phyloP scores from a whole-genome alignment of 2,888 invertebrate species.

The Cephalotes varians region DNA sequence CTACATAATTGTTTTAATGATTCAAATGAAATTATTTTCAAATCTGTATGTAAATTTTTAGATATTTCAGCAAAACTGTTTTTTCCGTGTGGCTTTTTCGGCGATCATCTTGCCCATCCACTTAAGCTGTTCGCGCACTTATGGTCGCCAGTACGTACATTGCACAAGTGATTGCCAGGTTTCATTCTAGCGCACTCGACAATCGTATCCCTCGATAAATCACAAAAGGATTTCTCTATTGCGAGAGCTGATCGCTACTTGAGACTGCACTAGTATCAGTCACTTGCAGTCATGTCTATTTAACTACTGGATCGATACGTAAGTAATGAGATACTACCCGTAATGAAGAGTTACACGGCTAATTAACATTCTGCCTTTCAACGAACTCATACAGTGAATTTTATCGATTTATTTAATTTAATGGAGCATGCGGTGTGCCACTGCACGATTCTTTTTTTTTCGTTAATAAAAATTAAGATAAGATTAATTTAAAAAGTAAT shows the following conservation, averaged over 20 bases:
- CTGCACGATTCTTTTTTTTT: neutral
- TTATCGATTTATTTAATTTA: slow-evolving; percentile 24
- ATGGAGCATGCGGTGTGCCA: neutral
- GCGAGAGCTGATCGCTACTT: slow-evolving; percentile 15
- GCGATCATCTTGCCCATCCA: slow-evolving; percentile 1
- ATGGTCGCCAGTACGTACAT: neutral
- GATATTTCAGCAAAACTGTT: too few relatives aligned
- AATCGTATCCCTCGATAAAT: slow-evolving; percentile 34
- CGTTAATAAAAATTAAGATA: neutral
- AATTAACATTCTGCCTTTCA: slow-evolving; percentile 35
- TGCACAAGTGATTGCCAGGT: neutral
- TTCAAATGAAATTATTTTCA: too few relatives aligned
- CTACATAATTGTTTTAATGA: too few relatives aligned
- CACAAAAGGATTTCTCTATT: slow-evolving; percentile 37
- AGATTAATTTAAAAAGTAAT: neutral
- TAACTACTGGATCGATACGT: slow-evolving; percentile 40
- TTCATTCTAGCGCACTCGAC: slow-evolving; percentile 25
- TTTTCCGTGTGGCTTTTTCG: neutral
- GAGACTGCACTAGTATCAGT: slow-evolving; percentile 22
- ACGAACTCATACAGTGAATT: neutral
- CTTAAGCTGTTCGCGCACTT: slow-evolving; percentile 7
- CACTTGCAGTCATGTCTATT: slow-evolving; percentile 14
- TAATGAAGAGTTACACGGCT: slow-evolving; percentile 40
- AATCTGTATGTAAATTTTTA: too few relatives aligned
- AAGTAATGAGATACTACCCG: slow-evolving; percentile 39